phyloP scores from a whole-genome alignment of 2,888 invertebrate species.

The Euplagia quadripunctaria region DNA sequence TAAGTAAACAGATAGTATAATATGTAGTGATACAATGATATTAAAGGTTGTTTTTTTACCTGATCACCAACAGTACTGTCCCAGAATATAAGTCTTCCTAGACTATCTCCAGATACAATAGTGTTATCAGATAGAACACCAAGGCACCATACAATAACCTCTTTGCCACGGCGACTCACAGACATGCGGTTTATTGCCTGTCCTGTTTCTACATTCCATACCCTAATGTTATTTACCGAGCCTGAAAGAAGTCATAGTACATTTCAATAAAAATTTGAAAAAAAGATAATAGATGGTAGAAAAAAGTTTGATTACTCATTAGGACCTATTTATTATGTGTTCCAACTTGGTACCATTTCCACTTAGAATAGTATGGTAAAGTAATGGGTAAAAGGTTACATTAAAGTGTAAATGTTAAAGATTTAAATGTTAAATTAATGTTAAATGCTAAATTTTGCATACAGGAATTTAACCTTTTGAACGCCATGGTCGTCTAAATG shows the following conservation, averaged over 20 bases:
- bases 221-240: slow-evolving; percentile 93
- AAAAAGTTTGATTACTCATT: not conserved
- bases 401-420: too few species aligned
- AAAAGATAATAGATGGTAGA: not conserved
- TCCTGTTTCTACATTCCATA: slow-evolving; percentile 95
- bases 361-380: not conserved
- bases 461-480: too few species aligned
- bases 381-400: too few species aligned
- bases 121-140: slow-evolving; percentile 93
- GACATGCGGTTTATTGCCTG: slow-evolving; percentile 94
- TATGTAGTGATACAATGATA: too few species aligned
- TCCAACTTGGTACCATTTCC: not conserved
- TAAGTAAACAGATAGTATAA: too few species aligned
- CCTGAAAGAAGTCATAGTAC: slow-evolving; percentile 73
- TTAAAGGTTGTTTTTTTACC: slow-evolving; percentile 54
- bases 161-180: slow-evolving; percentile 88
- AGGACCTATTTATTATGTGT: not conserved
- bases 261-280: too few species aligned
- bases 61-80: slow-evolving; percentile 93
- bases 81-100: slow-evolving; percentile 96
- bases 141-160: slow-evolving; percentile 96
- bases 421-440: too few species aligned
- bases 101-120: slow-evolving; percentile 94
- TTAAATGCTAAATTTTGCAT: too few species aligned
- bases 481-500: too few species aligned